Base-by-base conservation (phyloP, 2,113 vertebrate species). In the Collichthys lucidus region DNA sequence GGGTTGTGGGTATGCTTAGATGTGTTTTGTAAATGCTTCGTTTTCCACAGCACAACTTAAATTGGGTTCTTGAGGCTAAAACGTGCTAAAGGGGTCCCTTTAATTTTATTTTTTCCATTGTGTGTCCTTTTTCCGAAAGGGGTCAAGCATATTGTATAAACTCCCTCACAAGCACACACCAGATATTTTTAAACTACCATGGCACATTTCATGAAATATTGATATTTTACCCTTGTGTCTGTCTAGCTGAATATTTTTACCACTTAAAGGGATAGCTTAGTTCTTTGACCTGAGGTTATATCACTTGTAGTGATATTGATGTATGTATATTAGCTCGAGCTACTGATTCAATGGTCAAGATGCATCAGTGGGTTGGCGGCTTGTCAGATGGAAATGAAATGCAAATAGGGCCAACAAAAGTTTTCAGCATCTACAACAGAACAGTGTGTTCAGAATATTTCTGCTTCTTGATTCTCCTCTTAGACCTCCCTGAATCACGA, bases 401-500 rank as follows among this genome's bases (percentile, higher is more conserved):
- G 79, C 69, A 88, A 79, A 77, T 57, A 52, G 0, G 12, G 12
- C 35, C n/a, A 77, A 15, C 31, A 74, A 77, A 77, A 40, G 53
- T 80, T 80, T 67, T 50, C 52, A 65, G 52, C 63, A 69, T 56
- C 55, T 52, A 11, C 55, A n/a, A 61, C 40, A 77, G 80, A 70
- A 63, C 59, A 63, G 10, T 52, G 56, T 59, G 11, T 56, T 75
- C 59, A 46, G 46, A 64, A 35, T 31, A 75, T 61, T 78, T 80
- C 77, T 82, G 60, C 53, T 11, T 66, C 70, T 73, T 35, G 26
- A 66, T 26, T 77, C 42, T 80, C 62, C 78, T 72, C 59, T 73
- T 49, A 44, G 57, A 76, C 55, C 64, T 79, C 57, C 74, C 35
- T 84, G 80, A 91, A 74, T 84, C 69, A 82, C 60, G 49, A 74